Conservation (phyloP, 2,888 invertebrate species). For the Aromia moschata region DNA sequence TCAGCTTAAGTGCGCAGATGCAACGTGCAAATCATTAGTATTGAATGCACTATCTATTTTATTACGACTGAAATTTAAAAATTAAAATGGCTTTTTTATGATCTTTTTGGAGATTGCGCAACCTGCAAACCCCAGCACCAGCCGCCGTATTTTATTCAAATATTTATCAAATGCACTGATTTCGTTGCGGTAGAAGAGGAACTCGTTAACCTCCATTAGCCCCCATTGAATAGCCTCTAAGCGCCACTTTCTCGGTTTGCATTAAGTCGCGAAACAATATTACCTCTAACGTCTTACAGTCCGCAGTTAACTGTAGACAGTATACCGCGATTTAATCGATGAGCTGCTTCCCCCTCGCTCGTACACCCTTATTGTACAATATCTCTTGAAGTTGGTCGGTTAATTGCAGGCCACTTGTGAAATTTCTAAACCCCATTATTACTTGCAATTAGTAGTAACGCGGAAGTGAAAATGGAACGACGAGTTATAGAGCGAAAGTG, state of each 20-base stretch:
- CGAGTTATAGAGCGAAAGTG: neutral
- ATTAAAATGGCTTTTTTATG: too few species aligned
- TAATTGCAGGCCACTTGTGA: neutral
- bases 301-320: neutral
- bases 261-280: neutral
- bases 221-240: neutral
- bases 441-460: neutral
- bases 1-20: too few species aligned
- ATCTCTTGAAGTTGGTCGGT: slow-evolving; percentile 1
- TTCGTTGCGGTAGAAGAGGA: neutral
- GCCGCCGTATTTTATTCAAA: too few species aligned
- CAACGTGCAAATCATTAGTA: too few species aligned
- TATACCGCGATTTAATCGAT: neutral
- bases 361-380: neutral
- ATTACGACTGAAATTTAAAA: too few species aligned
- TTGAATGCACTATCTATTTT: too few species aligned
- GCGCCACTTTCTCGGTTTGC: neutral
- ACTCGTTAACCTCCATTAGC: neutral
- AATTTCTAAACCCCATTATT: slow-evolving; percentile 2
- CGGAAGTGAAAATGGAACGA: neutral
- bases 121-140: too few species aligned
- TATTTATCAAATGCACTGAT: too few species aligned
- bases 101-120: too few species aligned
- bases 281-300: neutral
- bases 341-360: neutral